Percentiles rank a stretch among this genome's conserved stretches.
These are phyloP conservation scores for Euplagia quadripunctaria DNA, from an alignment of 2,888 invertebrate species.

Conservation along the genomic window DNA sequence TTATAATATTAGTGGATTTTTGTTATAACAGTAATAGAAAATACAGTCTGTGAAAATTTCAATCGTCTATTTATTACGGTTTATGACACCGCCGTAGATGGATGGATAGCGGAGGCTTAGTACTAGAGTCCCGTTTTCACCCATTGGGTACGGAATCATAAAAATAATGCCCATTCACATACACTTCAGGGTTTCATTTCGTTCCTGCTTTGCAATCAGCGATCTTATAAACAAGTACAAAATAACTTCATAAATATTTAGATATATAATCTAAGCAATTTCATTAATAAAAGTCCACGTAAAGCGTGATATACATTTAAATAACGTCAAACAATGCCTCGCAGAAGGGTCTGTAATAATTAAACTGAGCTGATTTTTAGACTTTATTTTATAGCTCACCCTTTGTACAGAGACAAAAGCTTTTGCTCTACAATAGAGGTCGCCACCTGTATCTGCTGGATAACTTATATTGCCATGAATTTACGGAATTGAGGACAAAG, in stretches of 20 bases:
- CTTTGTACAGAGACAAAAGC: conserved; percentile 58
- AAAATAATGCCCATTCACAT: no score
- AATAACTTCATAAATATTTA: conserved; percentile 7
- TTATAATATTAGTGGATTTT: no score
- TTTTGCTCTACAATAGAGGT: conserved; percentile 54
- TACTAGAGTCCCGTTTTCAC: not conserved
- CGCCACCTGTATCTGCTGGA: conserved; percentile 51
- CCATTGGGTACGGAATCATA: not conserved
- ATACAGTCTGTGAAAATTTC: no score
- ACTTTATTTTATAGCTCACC: conserved; percentile 57
- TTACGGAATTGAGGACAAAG: conserved; percentile 2
- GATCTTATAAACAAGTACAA: not conserved
- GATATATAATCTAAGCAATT: conserved; percentile 12
- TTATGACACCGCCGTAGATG: no score
- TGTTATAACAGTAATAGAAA: no score
- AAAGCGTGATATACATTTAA: conserved; percentile 40
- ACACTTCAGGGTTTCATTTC: not conserved
- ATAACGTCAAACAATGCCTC: conserved; percentile 44
- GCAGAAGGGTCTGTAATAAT: conserved; percentile 60
- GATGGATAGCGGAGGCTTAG: not conserved
- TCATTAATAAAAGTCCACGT: conserved; percentile 10
- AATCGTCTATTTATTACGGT: no score
- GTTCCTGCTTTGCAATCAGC: not conserved
- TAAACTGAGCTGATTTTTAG: conserved; percentile 59
- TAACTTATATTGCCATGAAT: conserved; percentile 42